Base-by-base conservation (phyloP, 2,113 vertebrate species). In the Nansenia antarctica region DNA sequence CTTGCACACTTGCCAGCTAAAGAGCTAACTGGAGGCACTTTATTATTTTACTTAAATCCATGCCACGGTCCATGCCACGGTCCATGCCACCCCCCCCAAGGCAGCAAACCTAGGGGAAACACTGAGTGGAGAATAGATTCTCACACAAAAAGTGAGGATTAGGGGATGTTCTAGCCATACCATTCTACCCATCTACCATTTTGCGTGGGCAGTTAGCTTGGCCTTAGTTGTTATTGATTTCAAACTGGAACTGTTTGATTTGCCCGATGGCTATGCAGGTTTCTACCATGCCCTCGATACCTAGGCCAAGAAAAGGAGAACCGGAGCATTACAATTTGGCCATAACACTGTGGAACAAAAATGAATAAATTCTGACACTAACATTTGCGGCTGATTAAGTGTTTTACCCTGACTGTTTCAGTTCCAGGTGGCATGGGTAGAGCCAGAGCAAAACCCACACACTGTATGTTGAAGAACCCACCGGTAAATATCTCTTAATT, bases 401-500 rank as follows among this genome's bases (percentile, higher is more conserved):
- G 11, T 34, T 4, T 53, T n/a, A n/a, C n/a, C n/a, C n/a, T n/a
- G n/a, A 4, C 22, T 42, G 35, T 47, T 5, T 39, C 8, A 65
- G 5, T 72, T 61, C 59, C 79, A 85, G 85, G 75, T 35, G 30
- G 31, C 55, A 27, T 61, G 0, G 27, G 55, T 15, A n/a, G 1
- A 63, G 9, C 53, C 1, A 31, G 9, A 3, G 72, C 62, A 20
- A 70, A 70, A 27, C 9, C 53, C 0, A 37, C 1, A 3, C 24
- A n/a, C 3, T 0, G 22, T 1, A 8, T 45, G 2, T 39, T 66
- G 15, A 55, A n/a, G 12, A 74, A 64, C n/a, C 35, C 34, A 0
- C 84, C 83, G 59, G 87, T 89, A 69, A 59, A 18, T 42, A 68
- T 53, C 24, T 30, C 5, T 42, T 18, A 55, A 3, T 70, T 8